Conservation (phyloP, 2,113 vertebrate species). For the Helogale parvula region DNA sequence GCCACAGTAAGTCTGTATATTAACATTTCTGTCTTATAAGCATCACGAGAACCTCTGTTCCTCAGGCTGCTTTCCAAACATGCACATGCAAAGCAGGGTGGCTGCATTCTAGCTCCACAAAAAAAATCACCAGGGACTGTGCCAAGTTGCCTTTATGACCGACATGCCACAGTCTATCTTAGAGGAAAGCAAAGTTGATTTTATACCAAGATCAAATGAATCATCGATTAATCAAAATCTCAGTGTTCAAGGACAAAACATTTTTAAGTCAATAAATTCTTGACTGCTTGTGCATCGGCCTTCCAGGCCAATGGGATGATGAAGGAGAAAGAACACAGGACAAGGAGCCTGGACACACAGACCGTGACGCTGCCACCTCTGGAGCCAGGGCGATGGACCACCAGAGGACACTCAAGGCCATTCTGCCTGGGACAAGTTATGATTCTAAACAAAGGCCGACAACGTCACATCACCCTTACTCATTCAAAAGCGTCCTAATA, state of each 20-base stretch:
- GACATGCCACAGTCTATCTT: conserved; percentile 40
- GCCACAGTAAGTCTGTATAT: neutral
- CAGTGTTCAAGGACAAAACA: conserved; percentile 63
- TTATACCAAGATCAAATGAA: conserved; percentile 68
- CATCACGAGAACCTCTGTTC: conserved; percentile 19
- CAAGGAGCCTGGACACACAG: neutral
- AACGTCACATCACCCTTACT: neutral
- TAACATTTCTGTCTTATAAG: neutral
- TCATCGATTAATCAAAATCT: conserved; percentile 58
- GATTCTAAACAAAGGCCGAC: neutral
- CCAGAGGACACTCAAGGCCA: neutral
- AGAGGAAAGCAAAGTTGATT: conserved; percentile 47
- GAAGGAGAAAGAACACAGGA: neutral
- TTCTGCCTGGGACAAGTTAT: neutral
- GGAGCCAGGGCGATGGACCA: neutral
- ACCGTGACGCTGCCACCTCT: neutral
- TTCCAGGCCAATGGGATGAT: neutral
- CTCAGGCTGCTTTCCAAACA: conserved; percentile 24
- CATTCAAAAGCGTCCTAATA: neutral
- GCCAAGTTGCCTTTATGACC: conserved; percentile 16
- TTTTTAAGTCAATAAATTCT: neutral
- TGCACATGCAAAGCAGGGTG: neutral
- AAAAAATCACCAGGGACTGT: conserved; percentile 22
- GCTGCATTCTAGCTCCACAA: neutral
- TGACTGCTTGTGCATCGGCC: neutral